A percentile compares a stretch with the other conserved stretches of the same genome.
These are phyloP conservation scores for Caenorhabditis inopinata DNA, from an alignment of 1,140 invertebrate genomes.

Conservation along the genomic window DNA sequence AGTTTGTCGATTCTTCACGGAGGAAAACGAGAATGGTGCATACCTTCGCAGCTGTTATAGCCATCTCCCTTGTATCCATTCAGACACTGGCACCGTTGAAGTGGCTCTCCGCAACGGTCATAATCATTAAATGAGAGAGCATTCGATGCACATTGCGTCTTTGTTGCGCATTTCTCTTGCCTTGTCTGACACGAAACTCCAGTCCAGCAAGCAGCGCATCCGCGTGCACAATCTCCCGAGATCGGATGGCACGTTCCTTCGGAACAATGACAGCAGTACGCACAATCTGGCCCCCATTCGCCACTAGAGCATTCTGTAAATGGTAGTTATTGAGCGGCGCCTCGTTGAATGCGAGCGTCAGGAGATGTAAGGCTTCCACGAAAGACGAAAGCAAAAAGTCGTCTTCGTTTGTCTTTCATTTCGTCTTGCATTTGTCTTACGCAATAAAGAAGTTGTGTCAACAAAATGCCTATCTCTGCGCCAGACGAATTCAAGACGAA, in stretches of 20 bases:
- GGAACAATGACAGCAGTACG: conserved; percentile 62
- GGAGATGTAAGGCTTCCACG: too few species aligned
- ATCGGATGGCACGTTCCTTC: conserved; percentile 54
- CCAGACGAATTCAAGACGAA: too few species aligned
- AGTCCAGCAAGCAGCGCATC: conserved; percentile 58
- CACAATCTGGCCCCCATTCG: conserved; percentile 64
- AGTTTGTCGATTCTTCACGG: too few species aligned
- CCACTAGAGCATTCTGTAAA: conserved; percentile 59
- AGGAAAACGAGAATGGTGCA: too few species aligned
- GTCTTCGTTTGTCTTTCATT: too few species aligned
- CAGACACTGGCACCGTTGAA: conserved; percentile 62
- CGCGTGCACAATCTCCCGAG: conserved; percentile 59
- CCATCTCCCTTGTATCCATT: conserved; percentile 61
- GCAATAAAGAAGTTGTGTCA: too few species aligned
- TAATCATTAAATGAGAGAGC: conserved; percentile 61
- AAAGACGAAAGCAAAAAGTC: too few species aligned
- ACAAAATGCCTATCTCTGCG: too few species aligned
- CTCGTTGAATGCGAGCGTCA: too few species aligned
- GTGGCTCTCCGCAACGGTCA: conserved; percentile 61
- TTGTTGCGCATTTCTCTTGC: conserved; percentile 42
- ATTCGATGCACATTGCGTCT: conserved; percentile 56
- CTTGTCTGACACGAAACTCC: conserved; percentile 59
- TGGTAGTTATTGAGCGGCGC: not conserved
- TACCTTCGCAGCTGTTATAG: conserved; percentile 54
- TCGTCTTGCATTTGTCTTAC: too few species aligned